Evolutionary conservation across 2,888 invertebrate genomes (phyloP), one percentile per base, ranked within the genome.

Genomic region (Cylindroiulus punctatus): DNA sequence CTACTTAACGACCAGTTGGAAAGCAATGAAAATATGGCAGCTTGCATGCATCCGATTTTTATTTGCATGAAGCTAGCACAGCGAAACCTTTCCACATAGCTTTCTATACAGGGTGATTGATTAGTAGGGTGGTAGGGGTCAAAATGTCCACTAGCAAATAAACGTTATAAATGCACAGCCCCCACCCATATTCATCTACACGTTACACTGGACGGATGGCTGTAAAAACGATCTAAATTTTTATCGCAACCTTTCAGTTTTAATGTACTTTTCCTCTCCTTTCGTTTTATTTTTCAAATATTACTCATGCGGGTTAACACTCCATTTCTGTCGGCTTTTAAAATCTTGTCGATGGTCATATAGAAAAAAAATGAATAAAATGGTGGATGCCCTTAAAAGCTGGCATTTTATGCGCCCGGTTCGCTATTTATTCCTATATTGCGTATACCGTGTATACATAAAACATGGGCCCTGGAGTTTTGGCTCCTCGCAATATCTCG

Each of bases 391-490:
- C 57, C 26, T 65, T 22, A 44, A 65, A 22, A 7, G 57, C 8
- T 26, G 57, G 8, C 57, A 22, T 65, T 65, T 65, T 22, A 65
- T 22, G 22, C 57, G 22, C 57, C 57, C 22, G n/a, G 8, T 22
- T 65, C 22, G 57, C 57, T 26, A 65, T 65, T 65, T 65, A 65
- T 65, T 65, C 57, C 7, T 65, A 26, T 65, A 65, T 65, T 26
- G 1, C 57, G 4, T 42, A 42, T 65, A 65, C 57, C 57, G 22
- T 65, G 57, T 65, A 65, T 65, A 22, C 57, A 65, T 65, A 65
- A 65, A 65, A 65, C 57, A 65, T 65, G 57, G 57, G 57, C 57
- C 57, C 57, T 65, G 57, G 57, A 65, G 57, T 26, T 26, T 65
- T 65, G 57, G 57, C 57, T 22, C 26, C 57, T 22, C 12, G 57